Evolutionary conservation across 2,797 vertebrate genomes (phyloP).

Genomic region (Naso thynnoides): DNA sequence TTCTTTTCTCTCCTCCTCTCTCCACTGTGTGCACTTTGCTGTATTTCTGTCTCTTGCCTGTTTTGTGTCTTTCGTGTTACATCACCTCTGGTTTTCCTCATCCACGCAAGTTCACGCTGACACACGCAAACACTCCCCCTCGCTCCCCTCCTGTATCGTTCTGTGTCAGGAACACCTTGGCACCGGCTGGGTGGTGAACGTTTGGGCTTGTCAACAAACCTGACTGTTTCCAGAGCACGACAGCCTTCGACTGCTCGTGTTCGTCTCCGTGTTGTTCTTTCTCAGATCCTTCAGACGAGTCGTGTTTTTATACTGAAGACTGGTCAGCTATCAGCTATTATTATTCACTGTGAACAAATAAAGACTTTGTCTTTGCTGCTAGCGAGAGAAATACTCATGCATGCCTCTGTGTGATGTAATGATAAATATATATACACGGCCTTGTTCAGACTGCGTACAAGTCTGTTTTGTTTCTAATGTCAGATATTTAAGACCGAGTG

Average conservation of each 20-base stretch:
- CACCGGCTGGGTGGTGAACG: conserved; percentile 51
- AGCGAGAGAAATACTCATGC: not conserved
- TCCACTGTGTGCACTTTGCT: conserved; percentile 1
- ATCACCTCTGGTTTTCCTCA: conserved; percentile 50
- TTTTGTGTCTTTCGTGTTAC: conserved; percentile 37
- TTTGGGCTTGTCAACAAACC: conserved; percentile 68
- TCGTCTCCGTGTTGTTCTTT: conserved; percentile 12
- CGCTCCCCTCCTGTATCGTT: conserved; percentile 42
- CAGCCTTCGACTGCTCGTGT: conserved; percentile 26
- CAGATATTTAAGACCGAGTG: no score
- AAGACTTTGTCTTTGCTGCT: not conserved
- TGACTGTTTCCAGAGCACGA: conserved; percentile 73
- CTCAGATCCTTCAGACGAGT: conserved; percentile 7
- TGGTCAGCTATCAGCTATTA: not conserved
- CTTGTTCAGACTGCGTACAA: no score
- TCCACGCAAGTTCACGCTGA: conserved; percentile 26
- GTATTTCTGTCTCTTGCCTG: conserved; percentile 28
- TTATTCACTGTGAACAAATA: conserved; percentile 3
- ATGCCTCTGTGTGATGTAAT: not conserved
- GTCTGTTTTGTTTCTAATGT: no score
- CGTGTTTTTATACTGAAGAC: not conserved
- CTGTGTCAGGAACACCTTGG: conserved; percentile 76
- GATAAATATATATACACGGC: not conserved
- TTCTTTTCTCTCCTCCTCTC: not conserved
- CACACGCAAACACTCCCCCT: not conserved